These are phyloP conservation scores for Mastigias papua DNA, from an alignment of 30 jellyfish, hydroid and myxozoan genomes.

Conservation along the genomic window DNA sequence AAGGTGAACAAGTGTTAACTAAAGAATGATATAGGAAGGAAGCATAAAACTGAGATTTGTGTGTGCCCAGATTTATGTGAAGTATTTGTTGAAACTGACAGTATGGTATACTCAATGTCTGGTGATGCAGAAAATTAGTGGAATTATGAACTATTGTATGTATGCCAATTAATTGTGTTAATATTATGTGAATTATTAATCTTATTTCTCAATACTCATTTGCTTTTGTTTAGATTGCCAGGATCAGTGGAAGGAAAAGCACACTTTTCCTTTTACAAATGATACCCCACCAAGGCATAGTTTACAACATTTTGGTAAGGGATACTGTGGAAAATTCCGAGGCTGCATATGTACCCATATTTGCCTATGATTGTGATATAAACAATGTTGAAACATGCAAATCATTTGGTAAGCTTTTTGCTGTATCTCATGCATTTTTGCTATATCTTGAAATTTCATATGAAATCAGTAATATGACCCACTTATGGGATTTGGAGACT, in stretches of 20 bases:
- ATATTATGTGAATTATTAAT: too few species aligned
- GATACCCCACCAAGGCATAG: constrained; percentile 72
- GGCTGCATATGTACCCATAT: constrained; percentile 86
- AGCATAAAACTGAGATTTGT: too few species aligned
- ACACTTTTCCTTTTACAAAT: constrained; percentile 14
- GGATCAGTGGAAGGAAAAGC: neutral
- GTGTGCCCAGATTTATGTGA: too few species aligned
- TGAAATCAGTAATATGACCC: too few species aligned
- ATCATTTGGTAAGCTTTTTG: constrained; percentile 41
- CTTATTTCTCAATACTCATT: neutral
- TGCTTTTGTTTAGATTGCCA: constrained; percentile 44
- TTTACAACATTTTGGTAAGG: constrained; percentile 78
- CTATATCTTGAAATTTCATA: neutral
- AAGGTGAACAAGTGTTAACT: too few species aligned
- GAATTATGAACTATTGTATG: neutral
- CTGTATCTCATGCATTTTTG: neutral
- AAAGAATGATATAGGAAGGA: too few species aligned
- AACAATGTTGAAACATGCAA: constrained; percentile 39
- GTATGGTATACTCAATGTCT: too few species aligned
- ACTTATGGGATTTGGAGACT: too few species aligned
- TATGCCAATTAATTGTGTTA: neutral
- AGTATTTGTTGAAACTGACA: too few species aligned
- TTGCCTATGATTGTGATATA: constrained; percentile 85
- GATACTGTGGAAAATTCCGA: constrained; percentile 53
- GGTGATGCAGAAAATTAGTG: too few species aligned